A percentile compares a stretch with the other conserved stretches of the same genome.
These are phyloP conservation scores for Diphyllodes magnificus DNA, from an alignment of 2,113 vertebrate genomes.

Conservation along the genomic window DNA sequence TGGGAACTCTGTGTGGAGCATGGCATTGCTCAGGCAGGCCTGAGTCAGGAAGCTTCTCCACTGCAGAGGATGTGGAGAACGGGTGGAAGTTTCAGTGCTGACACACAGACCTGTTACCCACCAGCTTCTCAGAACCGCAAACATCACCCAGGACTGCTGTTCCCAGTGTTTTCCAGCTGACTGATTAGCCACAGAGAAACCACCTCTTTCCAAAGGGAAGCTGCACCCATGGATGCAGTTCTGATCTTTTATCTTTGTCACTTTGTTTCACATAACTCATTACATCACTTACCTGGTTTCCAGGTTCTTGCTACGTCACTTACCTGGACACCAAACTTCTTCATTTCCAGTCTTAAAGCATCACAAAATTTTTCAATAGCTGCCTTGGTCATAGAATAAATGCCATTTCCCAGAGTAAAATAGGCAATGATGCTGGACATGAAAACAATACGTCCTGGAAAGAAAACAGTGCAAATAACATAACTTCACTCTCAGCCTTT, in stretches of 20 bases:
- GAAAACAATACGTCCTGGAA: conserved; percentile 77
- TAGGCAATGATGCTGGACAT: conserved; percentile 77
- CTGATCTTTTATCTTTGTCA: background rate
- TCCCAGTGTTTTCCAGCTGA: background rate
- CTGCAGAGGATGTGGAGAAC: background rate
- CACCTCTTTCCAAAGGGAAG: background rate
- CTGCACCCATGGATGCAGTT: background rate
- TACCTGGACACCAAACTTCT: conserved; percentile 78
- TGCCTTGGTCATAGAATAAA: conserved; percentile 79
- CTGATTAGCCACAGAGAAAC: background rate
- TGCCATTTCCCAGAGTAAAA: conserved; percentile 73
- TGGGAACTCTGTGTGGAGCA: background rate
- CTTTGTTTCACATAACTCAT: background rate
- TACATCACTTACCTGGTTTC: conserved; percentile 41
- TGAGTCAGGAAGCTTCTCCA: background rate
- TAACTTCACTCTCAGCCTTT: background rate
- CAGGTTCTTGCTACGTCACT: background rate
- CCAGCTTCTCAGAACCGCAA: background rate
- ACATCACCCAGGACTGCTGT: background rate
- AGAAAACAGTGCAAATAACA: background rate
- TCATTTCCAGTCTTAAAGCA: conserved; percentile 78
- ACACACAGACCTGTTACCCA: background rate
- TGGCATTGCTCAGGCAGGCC: background rate
- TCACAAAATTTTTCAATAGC: conserved; percentile 82
- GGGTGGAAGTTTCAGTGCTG: background rate